phyloP scores from a whole-genome alignment of 2,797 vertebrate species.

The Betta splendens region DNA sequence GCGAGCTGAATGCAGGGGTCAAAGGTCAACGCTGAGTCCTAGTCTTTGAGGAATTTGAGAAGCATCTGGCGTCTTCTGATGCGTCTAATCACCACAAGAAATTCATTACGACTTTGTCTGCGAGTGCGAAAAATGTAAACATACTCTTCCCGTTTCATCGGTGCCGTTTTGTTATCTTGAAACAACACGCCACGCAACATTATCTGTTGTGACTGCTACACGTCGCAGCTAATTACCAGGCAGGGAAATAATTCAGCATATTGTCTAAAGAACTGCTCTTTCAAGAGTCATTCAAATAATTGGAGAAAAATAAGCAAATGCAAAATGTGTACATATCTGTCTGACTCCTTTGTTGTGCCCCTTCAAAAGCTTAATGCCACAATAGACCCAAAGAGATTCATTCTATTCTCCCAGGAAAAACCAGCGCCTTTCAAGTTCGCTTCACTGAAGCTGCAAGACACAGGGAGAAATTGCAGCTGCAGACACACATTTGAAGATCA shows the following conservation, averaged over 20 bases:
- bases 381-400: slow-evolving; percentile 67
- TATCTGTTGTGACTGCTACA: slow-evolving; percentile 34
- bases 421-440: slow-evolving; percentile 63
- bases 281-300: slow-evolving; percentile 59
- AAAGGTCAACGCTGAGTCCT: slow-evolving; percentile 44
- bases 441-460: slow-evolving; percentile 69
- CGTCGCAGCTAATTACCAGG: slow-evolving; percentile 58
- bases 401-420: slow-evolving; percentile 59
- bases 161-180: slow-evolving; percentile 62
- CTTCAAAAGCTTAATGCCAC: slow-evolving; percentile 67
- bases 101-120: slow-evolving; percentile 21
- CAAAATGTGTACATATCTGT: slow-evolving; percentile 63
- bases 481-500: slow-evolving; percentile 69
- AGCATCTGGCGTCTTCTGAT: slow-evolving; percentile 50
- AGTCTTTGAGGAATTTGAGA: slow-evolving; percentile 44
- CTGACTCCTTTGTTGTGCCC: slow-evolving; percentile 68
- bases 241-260: slow-evolving; percentile 47
- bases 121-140: slow-evolving; percentile 46
- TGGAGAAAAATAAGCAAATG: slow-evolving; percentile 53
- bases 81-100: slow-evolving; percentile 34
- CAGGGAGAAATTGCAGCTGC: slow-evolving; percentile 49
- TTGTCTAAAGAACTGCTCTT: slow-evolving; percentile 57
- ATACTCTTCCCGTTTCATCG: slow-evolving; percentile 43
- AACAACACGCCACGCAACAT: slow-evolving; percentile 47
- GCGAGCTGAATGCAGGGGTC: slow-evolving; percentile 29